phyloP scores from a whole-genome alignment of 2,888 invertebrate genomes.

The Tetheella fluctuosa region DNA sequence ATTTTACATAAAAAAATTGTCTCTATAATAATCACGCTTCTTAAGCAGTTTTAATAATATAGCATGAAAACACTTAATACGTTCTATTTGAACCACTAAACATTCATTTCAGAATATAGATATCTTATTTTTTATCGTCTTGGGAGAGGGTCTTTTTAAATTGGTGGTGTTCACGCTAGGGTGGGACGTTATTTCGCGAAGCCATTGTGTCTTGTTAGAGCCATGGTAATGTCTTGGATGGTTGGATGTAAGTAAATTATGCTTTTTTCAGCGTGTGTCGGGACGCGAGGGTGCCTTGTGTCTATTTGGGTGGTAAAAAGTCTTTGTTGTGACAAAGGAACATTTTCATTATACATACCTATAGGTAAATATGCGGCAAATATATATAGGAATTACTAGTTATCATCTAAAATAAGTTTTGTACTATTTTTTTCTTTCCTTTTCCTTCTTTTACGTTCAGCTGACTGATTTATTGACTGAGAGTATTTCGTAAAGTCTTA shows the following conservation, averaged over 20 bases:
- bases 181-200: constrained; percentile 69
- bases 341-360: constrained; percentile 23
- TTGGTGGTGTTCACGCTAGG: constrained; percentile 41
- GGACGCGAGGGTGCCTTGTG: constrained; percentile 37
- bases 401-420: neutral
- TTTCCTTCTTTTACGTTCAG: neutral
- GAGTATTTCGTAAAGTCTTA: too few species aligned
- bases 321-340: constrained; percentile 28
- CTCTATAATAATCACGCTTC: neutral
- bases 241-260: constrained; percentile 80
- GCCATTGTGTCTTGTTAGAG: constrained; percentile 82
- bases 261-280: constrained; percentile 58
- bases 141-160: constrained; percentile 9
- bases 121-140: neutral
- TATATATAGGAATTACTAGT: neutral
- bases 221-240: constrained; percentile 77
- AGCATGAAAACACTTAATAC: neutral
- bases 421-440: too few species aligned
- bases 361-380: neutral
- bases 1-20: neutral
- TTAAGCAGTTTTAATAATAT: neutral
- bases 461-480: too few species aligned
- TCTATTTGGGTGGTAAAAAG: constrained; percentile 37
- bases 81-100: neutral
- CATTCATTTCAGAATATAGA: neutral